phyloP scores from a whole-genome alignment of 64 coral and sea anemone species.

The Stichodactyla mertensii region DNA sequence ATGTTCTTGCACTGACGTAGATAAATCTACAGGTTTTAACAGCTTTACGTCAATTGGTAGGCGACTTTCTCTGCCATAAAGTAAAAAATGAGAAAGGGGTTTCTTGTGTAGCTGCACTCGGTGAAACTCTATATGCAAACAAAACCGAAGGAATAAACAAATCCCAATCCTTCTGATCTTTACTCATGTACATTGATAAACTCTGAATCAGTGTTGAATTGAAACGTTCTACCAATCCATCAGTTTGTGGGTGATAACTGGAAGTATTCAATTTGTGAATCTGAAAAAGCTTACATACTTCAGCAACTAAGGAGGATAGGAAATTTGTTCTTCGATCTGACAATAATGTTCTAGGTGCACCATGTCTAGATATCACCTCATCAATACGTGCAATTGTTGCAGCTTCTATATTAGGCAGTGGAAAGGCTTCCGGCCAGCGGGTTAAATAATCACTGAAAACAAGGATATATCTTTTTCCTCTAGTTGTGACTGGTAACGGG shows the following conservation, averaged over 20 bases:
- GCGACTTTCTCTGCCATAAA: conserved; percentile 17
- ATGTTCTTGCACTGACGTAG: conserved; percentile 47
- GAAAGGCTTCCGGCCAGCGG: conserved; percentile 40
- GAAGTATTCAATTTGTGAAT: background rate
- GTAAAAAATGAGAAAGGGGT: conserved; percentile 41
- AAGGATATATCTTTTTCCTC: conserved; percentile 21
- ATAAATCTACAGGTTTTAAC: conserved; percentile 27
- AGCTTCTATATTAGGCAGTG: conserved; percentile 33
- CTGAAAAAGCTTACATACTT: background rate
- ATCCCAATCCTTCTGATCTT: conserved; percentile 54
- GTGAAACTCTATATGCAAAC: conserved; percentile 50
- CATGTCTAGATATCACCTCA: conserved; percentile 26
- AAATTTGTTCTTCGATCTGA: conserved; percentile 39
- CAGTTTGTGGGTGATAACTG: background rate
- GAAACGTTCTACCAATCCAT: background rate
- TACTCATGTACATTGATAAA: conserved; percentile 40
- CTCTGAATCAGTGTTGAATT: conserved; percentile 6
- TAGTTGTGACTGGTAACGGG: conserved; percentile 17
- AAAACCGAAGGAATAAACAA: conserved; percentile 30
- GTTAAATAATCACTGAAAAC: conserved; percentile 51
- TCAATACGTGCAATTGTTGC: conserved; percentile 13
- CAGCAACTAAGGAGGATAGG: too few species aligned
- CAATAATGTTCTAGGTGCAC: conserved; percentile 3
- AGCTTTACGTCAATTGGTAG: conserved; percentile 28
- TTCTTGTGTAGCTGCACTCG: conserved; percentile 35